These are phyloP conservation scores for Odontothrips loti DNA, from an alignment of 2,888 invertebrate genomes.

Conservation along the genomic window DNA sequence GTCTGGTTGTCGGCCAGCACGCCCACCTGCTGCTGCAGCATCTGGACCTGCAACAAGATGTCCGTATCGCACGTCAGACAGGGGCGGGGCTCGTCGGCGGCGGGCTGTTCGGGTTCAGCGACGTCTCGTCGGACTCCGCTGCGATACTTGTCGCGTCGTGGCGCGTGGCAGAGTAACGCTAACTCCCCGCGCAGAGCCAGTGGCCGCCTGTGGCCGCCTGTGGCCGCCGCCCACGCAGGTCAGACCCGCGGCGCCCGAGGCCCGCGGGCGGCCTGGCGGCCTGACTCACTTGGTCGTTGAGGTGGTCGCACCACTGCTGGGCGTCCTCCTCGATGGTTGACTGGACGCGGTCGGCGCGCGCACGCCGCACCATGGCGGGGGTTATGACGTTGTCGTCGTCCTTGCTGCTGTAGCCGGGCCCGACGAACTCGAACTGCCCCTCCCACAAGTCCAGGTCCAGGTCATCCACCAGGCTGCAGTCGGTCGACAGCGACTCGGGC, in stretches of 20 bases:
- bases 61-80: background rate
- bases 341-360: constrained; percentile 44
- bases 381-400: constrained; percentile 33
- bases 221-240: too few species aligned
- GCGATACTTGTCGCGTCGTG: background rate
- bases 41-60: constrained; percentile 67
- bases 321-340: constrained; percentile 56
- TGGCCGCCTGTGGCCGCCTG: too few species aligned
- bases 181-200: too few species aligned
- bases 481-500: constrained; percentile 20
- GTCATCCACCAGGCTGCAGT: constrained; percentile 46
- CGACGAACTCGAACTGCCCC: constrained; percentile 81
- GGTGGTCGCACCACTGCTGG: constrained; percentile 57
- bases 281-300: constrained; percentile 58
- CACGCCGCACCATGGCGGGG: constrained; percentile 37
- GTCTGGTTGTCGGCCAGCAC: constrained; percentile 83
- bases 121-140: background rate
- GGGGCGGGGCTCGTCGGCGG: background rate
- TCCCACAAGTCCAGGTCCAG: constrained; percentile 85
- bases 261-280: background rate
- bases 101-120: background rate
- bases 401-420: constrained; percentile 45
- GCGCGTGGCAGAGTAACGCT: background rate
- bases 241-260: background rate
- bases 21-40: constrained; percentile 88